Conservation (phyloP, 2,888 invertebrate genomes). For the Coenonympha glycerion region DNA sequence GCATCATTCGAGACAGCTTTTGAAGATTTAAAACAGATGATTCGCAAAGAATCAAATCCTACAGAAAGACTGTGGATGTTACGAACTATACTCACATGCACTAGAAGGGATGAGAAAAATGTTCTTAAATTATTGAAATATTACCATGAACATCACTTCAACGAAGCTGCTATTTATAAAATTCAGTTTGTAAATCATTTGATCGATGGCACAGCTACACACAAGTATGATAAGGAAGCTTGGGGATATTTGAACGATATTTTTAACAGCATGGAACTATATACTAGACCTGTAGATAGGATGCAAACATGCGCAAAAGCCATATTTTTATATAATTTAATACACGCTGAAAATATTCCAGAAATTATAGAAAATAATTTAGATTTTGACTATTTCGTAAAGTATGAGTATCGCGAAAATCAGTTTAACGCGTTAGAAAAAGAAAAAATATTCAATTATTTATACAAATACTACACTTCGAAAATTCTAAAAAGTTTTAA, state of each 20-base stretch:
- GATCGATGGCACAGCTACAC: conserved; percentile 33
- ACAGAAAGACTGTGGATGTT: conserved; percentile 42
- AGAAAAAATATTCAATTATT: conserved; percentile 45
- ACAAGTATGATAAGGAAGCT: conserved; percentile 39
- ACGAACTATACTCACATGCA: conserved; percentile 37
- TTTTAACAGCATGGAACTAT: conserved; percentile 43
- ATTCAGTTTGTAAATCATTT: conserved; percentile 39
- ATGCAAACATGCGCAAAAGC: conserved; percentile 41
- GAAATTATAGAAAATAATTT: conserved; percentile 44
- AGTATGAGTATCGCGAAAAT: background rate
- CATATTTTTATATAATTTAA: conserved; percentile 41
- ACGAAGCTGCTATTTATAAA: conserved; percentile 38
- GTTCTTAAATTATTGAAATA: conserved; percentile 41
- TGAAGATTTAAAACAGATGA: conserved; percentile 44
- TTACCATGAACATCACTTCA: conserved; percentile 43
- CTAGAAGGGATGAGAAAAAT: conserved; percentile 35
- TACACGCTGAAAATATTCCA: conserved; percentile 39
- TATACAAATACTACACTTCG: conserved; percentile 34
- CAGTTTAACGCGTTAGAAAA: conserved; percentile 39
- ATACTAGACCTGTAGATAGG: conserved; percentile 38
- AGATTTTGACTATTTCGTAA: conserved; percentile 27
- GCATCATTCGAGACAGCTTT: conserved; percentile 52
- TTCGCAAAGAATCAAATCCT: conserved; percentile 44
- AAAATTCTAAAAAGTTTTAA: conserved; percentile 34
- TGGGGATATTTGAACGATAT: conserved; percentile 49